Conservation (phyloP, 2,888 invertebrate species). For the Drosophila lutescens region DNA sequence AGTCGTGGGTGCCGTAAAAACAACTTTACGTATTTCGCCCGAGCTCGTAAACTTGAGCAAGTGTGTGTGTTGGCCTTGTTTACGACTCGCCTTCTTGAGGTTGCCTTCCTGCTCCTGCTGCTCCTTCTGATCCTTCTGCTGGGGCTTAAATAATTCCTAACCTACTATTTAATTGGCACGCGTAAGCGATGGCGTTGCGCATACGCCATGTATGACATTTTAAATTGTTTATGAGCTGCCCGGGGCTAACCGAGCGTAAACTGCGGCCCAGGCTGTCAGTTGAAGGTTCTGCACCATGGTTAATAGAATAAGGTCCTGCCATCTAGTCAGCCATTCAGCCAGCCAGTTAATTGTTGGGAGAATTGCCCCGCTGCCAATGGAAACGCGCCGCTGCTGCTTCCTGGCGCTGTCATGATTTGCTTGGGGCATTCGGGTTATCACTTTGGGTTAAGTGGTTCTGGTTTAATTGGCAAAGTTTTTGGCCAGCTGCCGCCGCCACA, state of each 20-base stretch:
- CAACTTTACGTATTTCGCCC: conserved; percentile 62
- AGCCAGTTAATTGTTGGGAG: conserved; percentile 71
- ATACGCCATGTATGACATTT: conserved; percentile 76
- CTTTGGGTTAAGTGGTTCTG: conserved; percentile 56
- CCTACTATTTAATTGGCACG: conserved; percentile 63
- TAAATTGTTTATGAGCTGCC: conserved; percentile 75
- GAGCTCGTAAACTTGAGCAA: conserved; percentile 65
- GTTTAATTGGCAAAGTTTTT: conserved; percentile 54
- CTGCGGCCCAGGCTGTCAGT: not conserved
- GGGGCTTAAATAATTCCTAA: conserved; percentile 57
- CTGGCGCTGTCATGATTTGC: conserved; percentile 66
- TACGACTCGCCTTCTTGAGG: conserved; percentile 66
- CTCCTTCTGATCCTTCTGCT: not conserved
- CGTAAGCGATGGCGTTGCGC: conserved; percentile 56
- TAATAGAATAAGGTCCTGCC: conserved; percentile 64
- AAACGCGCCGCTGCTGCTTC: conserved; percentile 36
- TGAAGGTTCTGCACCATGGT: conserved; percentile 7
- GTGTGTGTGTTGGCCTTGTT: conserved; percentile 54
- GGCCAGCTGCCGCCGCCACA: conserved; percentile 17
- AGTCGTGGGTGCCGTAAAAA: conserved; percentile 75
- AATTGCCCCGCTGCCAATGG: conserved; percentile 48
- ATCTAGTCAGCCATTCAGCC: conserved; percentile 42
- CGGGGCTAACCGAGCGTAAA: conserved; percentile 48
- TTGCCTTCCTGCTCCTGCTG: conserved; percentile 18
- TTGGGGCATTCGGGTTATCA: conserved; percentile 54